Percentiles rank a stretch among this genome's conserved stretches.
Evolutionary conservation across 2,113 vertebrate species (phyloP).

Genomic region (Planiliza haematocheilus): DNA sequence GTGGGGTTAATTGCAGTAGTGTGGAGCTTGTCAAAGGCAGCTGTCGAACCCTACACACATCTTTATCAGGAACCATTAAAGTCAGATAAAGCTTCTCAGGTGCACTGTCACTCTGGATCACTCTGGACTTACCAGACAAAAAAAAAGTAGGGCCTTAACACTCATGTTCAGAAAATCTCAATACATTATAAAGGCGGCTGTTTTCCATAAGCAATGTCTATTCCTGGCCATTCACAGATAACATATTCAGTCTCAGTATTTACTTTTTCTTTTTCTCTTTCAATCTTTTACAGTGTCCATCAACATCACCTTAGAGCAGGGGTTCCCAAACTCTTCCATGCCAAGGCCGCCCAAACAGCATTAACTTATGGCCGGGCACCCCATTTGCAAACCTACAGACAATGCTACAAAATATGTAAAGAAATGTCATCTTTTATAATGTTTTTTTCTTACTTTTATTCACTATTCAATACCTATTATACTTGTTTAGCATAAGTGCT

Average conservation of each 20-base stretch:
- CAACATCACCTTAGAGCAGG: neutral
- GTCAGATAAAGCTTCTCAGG: constrained; percentile 46
- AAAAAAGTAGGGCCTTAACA: constrained; percentile 3
- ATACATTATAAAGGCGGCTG: neutral
- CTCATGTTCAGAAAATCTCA: neutral
- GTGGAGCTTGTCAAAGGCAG: constrained; percentile 54
- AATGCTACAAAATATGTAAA: no score
- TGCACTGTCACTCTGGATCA: constrained; percentile 18
- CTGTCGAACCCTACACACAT: constrained; percentile 55
- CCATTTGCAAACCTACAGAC: no score
- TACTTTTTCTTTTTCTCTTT: neutral
- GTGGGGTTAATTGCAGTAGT: constrained; percentile 70
- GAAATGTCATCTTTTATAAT: no score
- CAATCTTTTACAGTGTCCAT: neutral
- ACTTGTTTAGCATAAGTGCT: no score
- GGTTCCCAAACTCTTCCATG: no score
- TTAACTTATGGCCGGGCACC: no score
- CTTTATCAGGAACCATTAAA: constrained; percentile 54
- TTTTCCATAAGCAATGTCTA: neutral
- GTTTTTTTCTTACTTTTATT: no score
- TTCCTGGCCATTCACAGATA: neutral
- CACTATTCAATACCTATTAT: no score
- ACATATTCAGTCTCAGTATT: neutral
- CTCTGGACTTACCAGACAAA: constrained; percentile 11
- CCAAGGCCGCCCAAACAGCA: no score